Conservation (phyloP, 2,888 invertebrate genomes). For the Ophioninae sp. region DNA sequence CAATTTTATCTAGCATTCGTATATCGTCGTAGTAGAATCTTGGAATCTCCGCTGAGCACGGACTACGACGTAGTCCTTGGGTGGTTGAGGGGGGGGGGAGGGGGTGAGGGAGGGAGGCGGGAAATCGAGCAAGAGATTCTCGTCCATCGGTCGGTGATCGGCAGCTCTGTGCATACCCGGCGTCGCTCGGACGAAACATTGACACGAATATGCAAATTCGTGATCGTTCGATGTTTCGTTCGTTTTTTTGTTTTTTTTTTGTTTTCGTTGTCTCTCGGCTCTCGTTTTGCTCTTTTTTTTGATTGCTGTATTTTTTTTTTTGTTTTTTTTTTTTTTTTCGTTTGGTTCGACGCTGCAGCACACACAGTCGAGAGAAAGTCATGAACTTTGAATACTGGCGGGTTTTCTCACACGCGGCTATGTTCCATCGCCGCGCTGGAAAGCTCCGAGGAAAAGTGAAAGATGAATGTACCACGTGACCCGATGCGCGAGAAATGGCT, state of each 20-base stretch:
- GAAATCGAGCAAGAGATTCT: background rate
- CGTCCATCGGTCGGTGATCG: background rate
- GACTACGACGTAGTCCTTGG: too few species aligned
- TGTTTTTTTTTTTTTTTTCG: too few species aligned
- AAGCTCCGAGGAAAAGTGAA: background rate
- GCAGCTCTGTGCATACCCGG: background rate
- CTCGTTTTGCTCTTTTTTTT: background rate
- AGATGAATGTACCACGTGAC: too few species aligned
- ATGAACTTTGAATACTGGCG: slow-evolving; percentile 11
- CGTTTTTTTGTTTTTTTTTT: background rate
- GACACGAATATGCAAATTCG: background rate
- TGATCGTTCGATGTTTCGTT: background rate
- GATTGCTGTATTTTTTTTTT: too few species aligned
- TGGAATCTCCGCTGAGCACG: too few species aligned
- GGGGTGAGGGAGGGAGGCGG: too few species aligned
- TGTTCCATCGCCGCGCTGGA: background rate
- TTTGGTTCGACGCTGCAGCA: too few species aligned
- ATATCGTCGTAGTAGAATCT: too few species aligned
- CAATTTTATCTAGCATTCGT: slow-evolving; percentile 7
- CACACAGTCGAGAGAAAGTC: slow-evolving; percentile 23
- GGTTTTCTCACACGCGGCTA: background rate
- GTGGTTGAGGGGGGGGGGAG: too few species aligned
- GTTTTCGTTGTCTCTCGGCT: too few species aligned
- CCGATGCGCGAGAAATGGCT: too few species aligned
- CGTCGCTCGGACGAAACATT: background rate